Percentiles rank a stretch among this genome's conserved stretches.
phyloP scores from a whole-genome alignment of 2,113 vertebrate genomes.

The Elanoides forficatus region DNA sequence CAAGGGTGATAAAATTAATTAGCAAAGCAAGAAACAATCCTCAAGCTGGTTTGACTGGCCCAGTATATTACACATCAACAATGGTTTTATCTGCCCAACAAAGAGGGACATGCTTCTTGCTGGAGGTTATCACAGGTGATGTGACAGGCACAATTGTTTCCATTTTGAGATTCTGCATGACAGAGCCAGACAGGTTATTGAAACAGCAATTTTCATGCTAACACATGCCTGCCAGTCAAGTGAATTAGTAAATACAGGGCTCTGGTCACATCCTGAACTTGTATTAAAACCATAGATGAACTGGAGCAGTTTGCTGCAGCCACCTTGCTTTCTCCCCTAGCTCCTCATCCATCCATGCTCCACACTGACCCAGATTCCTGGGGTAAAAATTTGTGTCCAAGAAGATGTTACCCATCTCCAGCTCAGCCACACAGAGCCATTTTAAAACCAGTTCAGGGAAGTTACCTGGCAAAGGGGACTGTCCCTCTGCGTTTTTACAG shows the following conservation, averaged over 20 bases:
- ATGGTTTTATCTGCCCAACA: conserved; percentile 17
- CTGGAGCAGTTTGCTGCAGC: not conserved
- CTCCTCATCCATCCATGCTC: not conserved
- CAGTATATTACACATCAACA: not conserved
- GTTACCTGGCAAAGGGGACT: not conserved
- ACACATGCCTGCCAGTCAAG: conserved; percentile 34
- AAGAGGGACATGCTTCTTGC: not conserved
- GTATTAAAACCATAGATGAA: not conserved
- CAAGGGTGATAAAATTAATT: conserved; percentile 64
- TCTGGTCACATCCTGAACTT: not conserved
- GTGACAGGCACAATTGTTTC: conserved; percentile 49
- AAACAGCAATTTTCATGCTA: not conserved
- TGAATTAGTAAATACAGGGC: not conserved
- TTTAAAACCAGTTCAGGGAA: not conserved
- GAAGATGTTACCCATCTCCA: not conserved
- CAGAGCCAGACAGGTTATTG: not conserved
- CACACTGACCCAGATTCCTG: not conserved
- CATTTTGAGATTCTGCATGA: not conserved
- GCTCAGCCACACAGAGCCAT: not conserved
- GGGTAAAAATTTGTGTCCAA: not conserved
- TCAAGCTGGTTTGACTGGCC: not conserved
- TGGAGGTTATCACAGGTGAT: conserved; percentile 20
- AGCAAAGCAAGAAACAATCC: conserved; percentile 21
- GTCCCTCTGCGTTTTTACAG: not conserved
- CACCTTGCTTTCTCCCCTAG: not conserved